Percentiles rank a stretch among this genome's conserved stretches.
phyloP scores from a whole-genome alignment of 2,113 vertebrate species.

The Rhynchopsitta pachyrhyncha region DNA sequence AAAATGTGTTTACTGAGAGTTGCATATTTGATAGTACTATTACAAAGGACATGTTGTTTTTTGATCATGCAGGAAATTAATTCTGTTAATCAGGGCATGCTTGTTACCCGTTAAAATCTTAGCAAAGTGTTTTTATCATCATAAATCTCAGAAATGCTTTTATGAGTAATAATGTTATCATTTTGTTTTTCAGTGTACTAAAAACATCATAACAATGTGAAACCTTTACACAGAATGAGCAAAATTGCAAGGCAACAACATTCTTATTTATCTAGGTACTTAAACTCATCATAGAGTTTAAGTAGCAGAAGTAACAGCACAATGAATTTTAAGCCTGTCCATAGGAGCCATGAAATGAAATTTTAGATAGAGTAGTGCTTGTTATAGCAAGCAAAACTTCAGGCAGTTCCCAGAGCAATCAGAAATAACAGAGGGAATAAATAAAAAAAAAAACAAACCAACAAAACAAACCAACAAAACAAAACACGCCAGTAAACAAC shows the following conservation, averaged over 20 bases:
- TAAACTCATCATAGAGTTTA: neutral
- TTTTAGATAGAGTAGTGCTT: neutral
- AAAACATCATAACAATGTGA: neutral
- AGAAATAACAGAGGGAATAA: rapidly evolving
- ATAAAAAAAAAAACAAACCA: no score
- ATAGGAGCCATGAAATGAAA: neutral
- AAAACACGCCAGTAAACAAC: neutral
- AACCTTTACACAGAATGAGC: neutral
- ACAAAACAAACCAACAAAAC: neutral
- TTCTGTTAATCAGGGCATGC: constrained; percentile 9
- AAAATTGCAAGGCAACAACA: neutral
- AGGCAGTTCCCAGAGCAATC: neutral
- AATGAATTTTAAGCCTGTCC: neutral
- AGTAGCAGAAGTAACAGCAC: neutral
- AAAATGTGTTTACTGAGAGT: neutral
- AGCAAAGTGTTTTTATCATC: neutral
- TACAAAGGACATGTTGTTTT: neutral
- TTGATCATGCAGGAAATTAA: constrained; percentile 45
- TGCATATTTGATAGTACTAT: neutral
- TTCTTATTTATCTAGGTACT: neutral
- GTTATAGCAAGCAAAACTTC: neutral
- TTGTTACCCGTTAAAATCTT: constrained; percentile 27
- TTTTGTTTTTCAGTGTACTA: neutral
- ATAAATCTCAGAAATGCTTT: constrained; percentile 19
- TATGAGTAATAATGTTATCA: neutral